Conservation (phyloP, 2,888 invertebrate species). For the Notodonta ziczac region DNA sequence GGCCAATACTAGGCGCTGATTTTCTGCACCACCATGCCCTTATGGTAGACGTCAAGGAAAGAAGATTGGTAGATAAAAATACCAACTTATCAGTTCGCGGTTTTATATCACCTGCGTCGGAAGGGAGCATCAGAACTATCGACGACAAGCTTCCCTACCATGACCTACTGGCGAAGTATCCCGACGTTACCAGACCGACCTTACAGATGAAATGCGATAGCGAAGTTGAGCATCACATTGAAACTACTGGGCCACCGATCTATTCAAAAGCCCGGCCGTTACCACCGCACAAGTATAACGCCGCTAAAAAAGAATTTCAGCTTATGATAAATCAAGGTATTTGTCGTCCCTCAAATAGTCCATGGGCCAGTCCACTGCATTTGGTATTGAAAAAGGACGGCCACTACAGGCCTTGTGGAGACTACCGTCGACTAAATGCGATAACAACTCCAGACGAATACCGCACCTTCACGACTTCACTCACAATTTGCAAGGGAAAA, state of each 20-base stretch:
- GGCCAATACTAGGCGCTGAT: slow-evolving; percentile 8
- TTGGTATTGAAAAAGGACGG: slow-evolving; percentile 29
- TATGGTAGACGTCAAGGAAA: slow-evolving; percentile 8
- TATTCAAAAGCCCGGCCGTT: slow-evolving; percentile 8
- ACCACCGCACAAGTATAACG: slow-evolving; percentile 13
- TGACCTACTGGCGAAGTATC: slow-evolving; percentile 5
- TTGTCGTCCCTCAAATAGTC: slow-evolving; percentile 33
- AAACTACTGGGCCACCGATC: slow-evolving; percentile 10
- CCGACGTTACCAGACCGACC: neutral
- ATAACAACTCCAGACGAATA: slow-evolving; percentile 25
- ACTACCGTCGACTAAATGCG: slow-evolving; percentile 25
- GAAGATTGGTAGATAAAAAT: slow-evolving; percentile 4
- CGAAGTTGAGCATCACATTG: neutral
- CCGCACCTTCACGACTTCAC: slow-evolving; percentile 20
- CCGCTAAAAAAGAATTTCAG: slow-evolving; percentile 27
- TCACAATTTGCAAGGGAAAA: slow-evolving; percentile 12
- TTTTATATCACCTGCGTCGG: neutral
- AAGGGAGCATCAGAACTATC: neutral
- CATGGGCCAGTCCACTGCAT: slow-evolving; percentile 41
- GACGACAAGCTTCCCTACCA: neutral
- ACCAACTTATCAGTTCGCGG: slow-evolving; percentile 6
- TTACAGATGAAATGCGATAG: neutral
- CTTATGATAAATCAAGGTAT: slow-evolving; percentile 29
- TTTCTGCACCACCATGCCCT: slow-evolving; percentile 10
- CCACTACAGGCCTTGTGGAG: slow-evolving; percentile 43